Conservation (phyloP, 1,140 invertebrate genomes). For the Wasmannia auropunctata region DNA sequence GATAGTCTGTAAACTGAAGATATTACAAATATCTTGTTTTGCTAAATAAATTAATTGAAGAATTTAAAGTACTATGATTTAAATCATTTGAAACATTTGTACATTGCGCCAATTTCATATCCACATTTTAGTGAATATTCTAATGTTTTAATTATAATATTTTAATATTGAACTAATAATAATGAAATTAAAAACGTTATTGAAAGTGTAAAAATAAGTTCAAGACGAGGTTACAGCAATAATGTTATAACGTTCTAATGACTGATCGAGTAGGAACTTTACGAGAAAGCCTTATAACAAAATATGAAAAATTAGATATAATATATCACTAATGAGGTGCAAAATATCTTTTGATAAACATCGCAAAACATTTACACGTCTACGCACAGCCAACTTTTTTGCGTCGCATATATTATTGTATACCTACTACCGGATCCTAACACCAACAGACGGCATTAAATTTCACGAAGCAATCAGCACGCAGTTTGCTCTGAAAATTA, state of each 20-base stretch:
- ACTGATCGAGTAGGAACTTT: too few relatives aligned
- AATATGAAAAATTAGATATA: background rate
- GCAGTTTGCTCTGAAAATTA: slow-evolving; percentile 63
- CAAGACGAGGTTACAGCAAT: background rate
- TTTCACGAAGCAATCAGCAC: slow-evolving; percentile 63
- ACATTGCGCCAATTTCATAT: background rate
- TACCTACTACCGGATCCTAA: background rate
- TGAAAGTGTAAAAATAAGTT: background rate
- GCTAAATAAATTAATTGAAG: background rate
- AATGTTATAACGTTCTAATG: background rate
- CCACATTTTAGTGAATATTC: background rate
- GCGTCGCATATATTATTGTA: background rate
- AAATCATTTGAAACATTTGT: background rate
- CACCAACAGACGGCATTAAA: slow-evolving; percentile 19
- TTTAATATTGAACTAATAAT: background rate
- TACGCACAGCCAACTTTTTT: background rate
- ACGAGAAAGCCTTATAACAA: background rate
- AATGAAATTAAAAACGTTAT: background rate
- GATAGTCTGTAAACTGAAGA: background rate
- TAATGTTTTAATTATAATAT: background rate
- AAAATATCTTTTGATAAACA: background rate
- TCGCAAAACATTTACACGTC: background rate
- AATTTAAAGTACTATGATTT: background rate
- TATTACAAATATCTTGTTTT: background rate
- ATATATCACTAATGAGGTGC: background rate